These are phyloP conservation scores for Sepiola atlantica DNA, from an alignment of 2,888 invertebrate species.

Conservation along the genomic window DNA sequence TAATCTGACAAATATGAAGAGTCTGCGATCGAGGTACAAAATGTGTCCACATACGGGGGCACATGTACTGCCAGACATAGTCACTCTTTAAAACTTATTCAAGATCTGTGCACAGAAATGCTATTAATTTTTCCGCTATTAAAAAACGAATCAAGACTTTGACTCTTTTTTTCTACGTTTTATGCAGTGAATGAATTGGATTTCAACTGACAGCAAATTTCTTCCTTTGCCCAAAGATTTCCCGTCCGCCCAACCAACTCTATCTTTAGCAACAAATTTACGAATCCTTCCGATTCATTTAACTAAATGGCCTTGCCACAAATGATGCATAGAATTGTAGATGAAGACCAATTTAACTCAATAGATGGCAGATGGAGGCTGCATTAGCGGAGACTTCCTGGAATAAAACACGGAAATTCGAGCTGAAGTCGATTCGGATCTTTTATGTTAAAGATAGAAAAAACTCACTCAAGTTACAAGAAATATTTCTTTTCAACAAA, in stretches of 20 bases:
- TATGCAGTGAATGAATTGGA: not conserved
- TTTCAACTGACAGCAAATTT: not conserved
- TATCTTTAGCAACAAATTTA: not conserved
- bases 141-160: not conserved
- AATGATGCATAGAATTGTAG: not conserved
- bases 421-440: not conserved
- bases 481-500: not conserved
- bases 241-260: not conserved
- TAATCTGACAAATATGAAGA: no score
- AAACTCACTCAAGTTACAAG: not conserved
- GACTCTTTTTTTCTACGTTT: not conserved
- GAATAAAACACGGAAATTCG: not conserved
- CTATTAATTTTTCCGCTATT: not conserved
- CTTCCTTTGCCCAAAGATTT: not conserved
- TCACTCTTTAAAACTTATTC: not conserved
- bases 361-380: not conserved
- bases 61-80: not conserved
- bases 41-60: not conserved
- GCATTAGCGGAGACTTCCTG: not conserved
- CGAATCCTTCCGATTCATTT: not conserved
- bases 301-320: not conserved
- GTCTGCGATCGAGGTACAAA: no score
- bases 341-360: not conserved
- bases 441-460: not conserved
- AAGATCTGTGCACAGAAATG: not conserved